These are phyloP conservation scores for Spilarctia lutea DNA, from an alignment of 2,888 invertebrate species.

Conservation along the genomic window DNA sequence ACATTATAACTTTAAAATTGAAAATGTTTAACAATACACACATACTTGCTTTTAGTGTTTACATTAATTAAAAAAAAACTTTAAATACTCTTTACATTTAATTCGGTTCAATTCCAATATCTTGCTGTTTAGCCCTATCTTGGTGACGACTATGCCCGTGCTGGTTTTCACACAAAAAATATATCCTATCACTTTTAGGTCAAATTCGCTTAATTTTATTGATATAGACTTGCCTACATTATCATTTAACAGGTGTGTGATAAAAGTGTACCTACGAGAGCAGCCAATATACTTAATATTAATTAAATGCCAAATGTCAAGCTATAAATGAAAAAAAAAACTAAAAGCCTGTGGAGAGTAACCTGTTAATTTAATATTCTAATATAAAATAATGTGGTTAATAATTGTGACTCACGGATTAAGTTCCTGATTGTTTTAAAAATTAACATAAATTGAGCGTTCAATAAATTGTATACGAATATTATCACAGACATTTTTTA, in stretches of 20 bases:
- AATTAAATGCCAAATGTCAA: constrained; percentile 10
- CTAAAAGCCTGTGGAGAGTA: neutral
- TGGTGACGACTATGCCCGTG: too few relatives aligned
- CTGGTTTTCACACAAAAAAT: neutral
- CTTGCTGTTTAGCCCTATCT: neutral
- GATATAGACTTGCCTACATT: neutral
- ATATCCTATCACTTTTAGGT: neutral
- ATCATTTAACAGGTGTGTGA: constrained; percentile 10
- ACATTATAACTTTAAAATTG: too few relatives aligned
- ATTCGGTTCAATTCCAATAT: neutral
- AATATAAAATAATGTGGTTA: neutral
- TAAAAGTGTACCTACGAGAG: constrained; percentile 10
- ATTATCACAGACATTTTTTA: neutral
- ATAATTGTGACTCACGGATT: constrained; percentile 2
- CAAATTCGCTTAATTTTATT: neutral
- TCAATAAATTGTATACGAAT: neutral
- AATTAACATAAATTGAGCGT: neutral
- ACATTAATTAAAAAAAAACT: too few relatives aligned
- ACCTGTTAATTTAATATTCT: neutral
- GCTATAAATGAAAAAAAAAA: constrained; percentile 12
- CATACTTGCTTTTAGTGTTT: too few relatives aligned
- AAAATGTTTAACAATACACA: too few relatives aligned
- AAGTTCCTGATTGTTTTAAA: neutral
- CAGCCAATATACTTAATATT: constrained; percentile 8
- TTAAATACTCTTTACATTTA: neutral